Base-by-base conservation (phyloP, 2,797 vertebrate species). In the Lindbergichthys nudifrons region DNA sequence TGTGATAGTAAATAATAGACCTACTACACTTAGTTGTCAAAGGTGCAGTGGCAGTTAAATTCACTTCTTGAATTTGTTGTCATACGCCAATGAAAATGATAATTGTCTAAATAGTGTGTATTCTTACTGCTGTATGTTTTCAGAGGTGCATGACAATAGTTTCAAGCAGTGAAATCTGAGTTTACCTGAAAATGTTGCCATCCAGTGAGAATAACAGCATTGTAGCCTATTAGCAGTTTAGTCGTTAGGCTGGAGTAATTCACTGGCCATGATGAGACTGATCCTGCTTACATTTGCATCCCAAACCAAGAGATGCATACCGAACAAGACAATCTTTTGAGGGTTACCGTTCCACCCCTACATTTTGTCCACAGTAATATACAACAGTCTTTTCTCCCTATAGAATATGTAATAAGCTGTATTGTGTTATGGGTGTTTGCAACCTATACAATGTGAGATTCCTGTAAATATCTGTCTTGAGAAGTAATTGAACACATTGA, bases 111-210 rank as follows among this genome's bases (percentile, higher is more conserved):
- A 26, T 63, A 62, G 65, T 69, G 79, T 72, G 67, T 48, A 46
- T 66, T 61, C 66, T 60, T 32, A 64, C 57, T 43, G 65, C 48
- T 46, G 8, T 26, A 7, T 57, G 52, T 84, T 87, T 83, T 70
- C 77, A 77, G 67, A 86, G 81, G 82, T 89, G 51, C 81, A 59
- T 76, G 77, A 79, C 79, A 57, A 67, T 45, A 75, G 77, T 54
- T 84, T 82, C 76, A 84, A 89, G 82, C 81, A 77, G 85, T 72
- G 82, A 88, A 74, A 68, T 66, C 79, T 81, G 76, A 88, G 65
- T 81, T 86, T 89, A 92, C 87, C 87, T 91, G 90, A 92, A 91
- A 76, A 85, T 83, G 79, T 81, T 87, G 89, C 81, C 86, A 84
- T 80, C 83, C 75, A 81, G 75, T 86, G 76, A 90, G 80, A 86